Conservation (phyloP, 2,113 vertebrate species). For the Sinocyclocheilus maitianheensis region DNA sequence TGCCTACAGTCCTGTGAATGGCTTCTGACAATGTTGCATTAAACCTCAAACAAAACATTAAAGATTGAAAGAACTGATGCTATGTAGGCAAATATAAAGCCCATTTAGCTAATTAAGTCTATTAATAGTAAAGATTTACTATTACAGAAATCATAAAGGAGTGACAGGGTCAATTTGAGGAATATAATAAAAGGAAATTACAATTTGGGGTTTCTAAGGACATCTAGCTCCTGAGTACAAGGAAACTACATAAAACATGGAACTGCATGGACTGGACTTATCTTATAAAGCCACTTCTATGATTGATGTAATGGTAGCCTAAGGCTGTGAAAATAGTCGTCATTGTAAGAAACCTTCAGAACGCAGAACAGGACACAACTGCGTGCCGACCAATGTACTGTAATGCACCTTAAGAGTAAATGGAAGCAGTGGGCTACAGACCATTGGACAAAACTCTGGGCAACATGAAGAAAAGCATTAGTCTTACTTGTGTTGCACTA, state of each 20-base stretch:
- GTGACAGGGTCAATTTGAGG: not conserved
- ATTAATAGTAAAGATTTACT: not conserved
- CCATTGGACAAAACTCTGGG: not conserved
- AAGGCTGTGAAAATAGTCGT: constrained; percentile 17
- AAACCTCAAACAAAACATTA: constrained; percentile 18
- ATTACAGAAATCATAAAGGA: not conserved
- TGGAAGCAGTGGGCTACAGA: not conserved
- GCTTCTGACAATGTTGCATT: not conserved
- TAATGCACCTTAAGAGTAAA: constrained; percentile 10
- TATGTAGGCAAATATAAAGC: not conserved
- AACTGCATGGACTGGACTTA: not conserved
- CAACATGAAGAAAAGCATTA: constrained; percentile 22
- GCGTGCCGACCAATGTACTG: constrained; percentile 14
- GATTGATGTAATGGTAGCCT: constrained; percentile 29
- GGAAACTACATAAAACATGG: not conserved
- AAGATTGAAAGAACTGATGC: not conserved
- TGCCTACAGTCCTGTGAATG: not conserved
- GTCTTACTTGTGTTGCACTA: not conserved
- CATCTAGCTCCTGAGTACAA: not conserved
- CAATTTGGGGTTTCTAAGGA: not conserved
- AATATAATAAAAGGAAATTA: constrained; percentile 7
- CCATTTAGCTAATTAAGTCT: constrained; percentile 6
- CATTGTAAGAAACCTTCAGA: constrained; percentile 18
- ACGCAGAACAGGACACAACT: constrained; percentile 2
- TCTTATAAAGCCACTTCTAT: constrained; percentile 19